Evolutionary conservation across 2,797 vertebrate genomes (phyloP).

Genomic region (Champsocephalus gunnari): DNA sequence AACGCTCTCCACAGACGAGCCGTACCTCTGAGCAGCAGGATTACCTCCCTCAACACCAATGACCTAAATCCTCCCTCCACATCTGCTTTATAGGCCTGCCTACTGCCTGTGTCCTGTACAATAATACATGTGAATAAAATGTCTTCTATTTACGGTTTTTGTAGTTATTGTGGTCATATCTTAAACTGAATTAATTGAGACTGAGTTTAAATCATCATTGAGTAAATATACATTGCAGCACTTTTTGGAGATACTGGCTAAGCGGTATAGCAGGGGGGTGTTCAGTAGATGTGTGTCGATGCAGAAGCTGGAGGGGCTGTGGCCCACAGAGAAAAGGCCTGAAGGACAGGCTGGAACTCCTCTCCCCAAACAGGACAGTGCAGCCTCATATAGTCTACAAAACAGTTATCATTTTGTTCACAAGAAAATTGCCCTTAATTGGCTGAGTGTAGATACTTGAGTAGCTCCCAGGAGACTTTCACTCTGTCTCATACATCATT

Average conservation of each 20-base stretch:
- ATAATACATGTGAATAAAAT: slow-evolving; percentile 78
- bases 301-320: neutral
- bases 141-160: slow-evolving; percentile 35
- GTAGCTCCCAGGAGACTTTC: neutral
- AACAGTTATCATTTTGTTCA: neutral
- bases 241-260: neutral
- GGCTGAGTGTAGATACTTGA: neutral
- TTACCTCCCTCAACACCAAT: neutral
- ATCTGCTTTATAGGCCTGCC: slow-evolving; percentile 10
- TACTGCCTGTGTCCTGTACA: slow-evolving; percentile 59
- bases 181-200: neutral
- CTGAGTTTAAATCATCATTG: neutral
- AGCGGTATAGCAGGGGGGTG: neutral
- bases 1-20: slow-evolving; percentile 90
- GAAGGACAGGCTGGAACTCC: neutral
- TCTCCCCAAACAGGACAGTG: neutral
- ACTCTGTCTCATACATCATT: neutral
- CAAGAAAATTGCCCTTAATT: neutral
- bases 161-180: slow-evolving; percentile 12
- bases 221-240: neutral
- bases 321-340: neutral
- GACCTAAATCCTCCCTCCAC: slow-evolving; percentile 7
- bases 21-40: slow-evolving; percentile 85
- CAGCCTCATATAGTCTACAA: slow-evolving; percentile 1
- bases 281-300: neutral